phyloP scores from a whole-genome alignment of 2,113 vertebrate genomes.

The Hippocampus guttulatus region DNA sequence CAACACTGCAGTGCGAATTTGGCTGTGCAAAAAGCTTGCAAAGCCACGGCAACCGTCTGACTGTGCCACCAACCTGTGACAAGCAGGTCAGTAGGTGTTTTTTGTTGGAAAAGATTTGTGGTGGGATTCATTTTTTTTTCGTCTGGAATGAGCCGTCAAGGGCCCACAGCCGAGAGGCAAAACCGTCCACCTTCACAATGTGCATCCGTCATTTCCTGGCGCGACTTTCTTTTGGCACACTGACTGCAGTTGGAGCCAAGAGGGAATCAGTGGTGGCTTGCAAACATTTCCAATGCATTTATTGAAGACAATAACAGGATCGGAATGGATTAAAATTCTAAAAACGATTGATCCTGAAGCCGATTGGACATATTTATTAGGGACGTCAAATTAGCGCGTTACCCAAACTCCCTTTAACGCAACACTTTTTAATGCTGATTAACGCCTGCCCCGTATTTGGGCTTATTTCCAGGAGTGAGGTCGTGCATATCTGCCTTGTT shows the following conservation, averaged over 20 bases:
- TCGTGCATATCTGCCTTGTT: no score
- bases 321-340: no score
- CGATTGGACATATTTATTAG: no score
- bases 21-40: constrained; percentile 55
- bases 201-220: constrained; percentile 37
- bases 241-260: constrained; percentile 38
- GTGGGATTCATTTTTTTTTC: background rate
- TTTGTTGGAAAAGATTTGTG: constrained; percentile 1
- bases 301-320: no score
- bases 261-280: constrained; percentile 42
- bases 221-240: constrained; percentile 42
- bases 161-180: constrained; percentile 57
- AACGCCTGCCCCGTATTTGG: no score
- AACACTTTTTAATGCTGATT: no score
- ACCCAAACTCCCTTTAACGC: no score
- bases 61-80: background rate
- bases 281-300: background rate
- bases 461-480: no score
- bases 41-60: constrained; percentile 39
- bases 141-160: constrained; percentile 47
- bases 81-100: background rate
- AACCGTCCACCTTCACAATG: constrained; percentile 44
- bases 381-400: no score
- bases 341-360: no score
- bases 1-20: constrained; percentile 54